Conservation (phyloP, 2,113 vertebrate species). For the Oryzias javanicus region DNA sequence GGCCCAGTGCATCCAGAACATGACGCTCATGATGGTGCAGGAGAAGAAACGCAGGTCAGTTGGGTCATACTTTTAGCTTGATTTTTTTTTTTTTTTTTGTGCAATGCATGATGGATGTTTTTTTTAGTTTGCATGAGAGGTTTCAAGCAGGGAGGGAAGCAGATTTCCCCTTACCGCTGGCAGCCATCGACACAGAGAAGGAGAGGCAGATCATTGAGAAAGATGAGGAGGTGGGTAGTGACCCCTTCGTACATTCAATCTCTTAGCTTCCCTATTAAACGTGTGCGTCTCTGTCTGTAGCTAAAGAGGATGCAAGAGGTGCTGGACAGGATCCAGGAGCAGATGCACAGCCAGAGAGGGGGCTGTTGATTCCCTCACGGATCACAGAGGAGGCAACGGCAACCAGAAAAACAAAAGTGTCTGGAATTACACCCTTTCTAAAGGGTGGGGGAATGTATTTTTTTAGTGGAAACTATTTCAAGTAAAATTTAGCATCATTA, state of each 20-base stretch:
- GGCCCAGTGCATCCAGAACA: constrained; percentile 92
- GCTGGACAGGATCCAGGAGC: constrained; percentile 89
- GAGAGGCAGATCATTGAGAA: constrained; percentile 91
- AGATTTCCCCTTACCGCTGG: constrained; percentile 87
- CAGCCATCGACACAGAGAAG: constrained; percentile 78
- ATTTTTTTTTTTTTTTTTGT: not conserved
- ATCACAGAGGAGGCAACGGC: not conserved
- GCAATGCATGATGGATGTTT: not conserved
- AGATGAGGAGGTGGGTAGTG: constrained; percentile 85
- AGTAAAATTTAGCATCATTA: too few relatives aligned
- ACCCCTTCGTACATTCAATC: not conserved
- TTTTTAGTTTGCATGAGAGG: constrained; percentile 80
- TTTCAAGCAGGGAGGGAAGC: constrained; percentile 76
- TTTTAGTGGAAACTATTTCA: too few relatives aligned
- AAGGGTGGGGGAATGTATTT: too few relatives aligned
- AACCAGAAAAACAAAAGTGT: not conserved
- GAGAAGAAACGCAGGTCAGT: constrained; percentile 89
- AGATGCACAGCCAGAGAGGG: constrained; percentile 77
- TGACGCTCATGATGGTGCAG: constrained; percentile 91
- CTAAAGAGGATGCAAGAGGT: constrained; percentile 90
- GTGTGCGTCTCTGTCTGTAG: constrained; percentile 55
- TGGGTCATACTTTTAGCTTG: not conserved
- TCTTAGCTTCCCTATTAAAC: not conserved
- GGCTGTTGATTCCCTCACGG: constrained; percentile 38
- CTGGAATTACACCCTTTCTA: too few relatives aligned